A percentile compares a stretch with the other conserved stretches of the same genome.
Conservation (phyloP, 2,113 vertebrate genomes). For the Odobenus rosmarus region DNA sequence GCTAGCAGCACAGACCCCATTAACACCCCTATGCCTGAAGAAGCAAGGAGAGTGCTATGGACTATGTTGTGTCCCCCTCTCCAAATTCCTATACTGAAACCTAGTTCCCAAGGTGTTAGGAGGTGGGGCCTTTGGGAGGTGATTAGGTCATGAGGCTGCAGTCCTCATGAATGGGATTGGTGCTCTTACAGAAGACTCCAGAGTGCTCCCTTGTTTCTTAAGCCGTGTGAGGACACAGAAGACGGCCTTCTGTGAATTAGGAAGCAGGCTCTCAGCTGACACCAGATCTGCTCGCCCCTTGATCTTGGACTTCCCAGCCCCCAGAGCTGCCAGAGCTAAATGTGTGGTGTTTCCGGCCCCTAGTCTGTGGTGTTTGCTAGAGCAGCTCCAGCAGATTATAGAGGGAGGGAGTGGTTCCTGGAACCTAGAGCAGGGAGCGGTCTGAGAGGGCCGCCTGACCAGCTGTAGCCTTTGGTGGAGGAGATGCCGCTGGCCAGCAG, state of each 20-base stretch:
- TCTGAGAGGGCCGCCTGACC: not conserved
- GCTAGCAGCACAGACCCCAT: not conserved
- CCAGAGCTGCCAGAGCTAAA: not conserved
- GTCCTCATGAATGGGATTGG: not conserved
- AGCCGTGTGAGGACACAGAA: not conserved
- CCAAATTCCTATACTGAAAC: not conserved
- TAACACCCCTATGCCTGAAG: not conserved
- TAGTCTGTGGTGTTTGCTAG: fast-evolving
- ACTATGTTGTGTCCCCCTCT: not conserved
- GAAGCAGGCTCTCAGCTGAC: not conserved
- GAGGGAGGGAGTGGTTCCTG: not conserved
- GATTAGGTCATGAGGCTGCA: not conserved
- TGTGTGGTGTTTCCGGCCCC: not conserved
- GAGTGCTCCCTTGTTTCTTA: not conserved
- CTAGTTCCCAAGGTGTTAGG: not conserved
- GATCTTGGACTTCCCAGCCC: not conserved
- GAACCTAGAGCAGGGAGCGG: not conserved
- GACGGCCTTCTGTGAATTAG: not conserved
- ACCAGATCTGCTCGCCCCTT: not conserved
- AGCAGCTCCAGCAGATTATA: not conserved
- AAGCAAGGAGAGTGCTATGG: not conserved
- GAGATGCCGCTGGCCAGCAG: not conserved
- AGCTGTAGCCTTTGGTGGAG: not conserved
- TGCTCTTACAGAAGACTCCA: not conserved
- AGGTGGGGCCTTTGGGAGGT: not conserved